A percentile compares a stretch with the other conserved stretches of the same genome.
Evolutionary conservation across 2,888 invertebrate genomes (phyloP).

Genomic region (Dolichopus griseipennis): DNA sequence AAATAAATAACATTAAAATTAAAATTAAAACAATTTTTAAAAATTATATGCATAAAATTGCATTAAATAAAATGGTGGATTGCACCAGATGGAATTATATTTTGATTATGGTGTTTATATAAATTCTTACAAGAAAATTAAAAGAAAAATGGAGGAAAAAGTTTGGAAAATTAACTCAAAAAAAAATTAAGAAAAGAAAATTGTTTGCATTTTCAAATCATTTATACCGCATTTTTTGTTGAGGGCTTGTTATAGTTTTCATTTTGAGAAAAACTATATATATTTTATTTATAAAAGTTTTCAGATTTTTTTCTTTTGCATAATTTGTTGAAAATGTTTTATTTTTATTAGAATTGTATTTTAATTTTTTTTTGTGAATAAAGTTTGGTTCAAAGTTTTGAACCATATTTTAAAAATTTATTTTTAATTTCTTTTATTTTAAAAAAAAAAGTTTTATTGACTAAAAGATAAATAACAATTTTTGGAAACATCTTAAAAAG

Average conservation of each 20-base stretch:
- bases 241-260: neutral
- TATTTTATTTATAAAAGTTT: too few species aligned
- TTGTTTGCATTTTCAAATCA: neutral
- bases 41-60: neutral
- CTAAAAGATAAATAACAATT: too few species aligned
- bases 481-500: too few species aligned
- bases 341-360: too few species aligned
- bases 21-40: neutral
- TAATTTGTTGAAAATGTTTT: too few species aligned
- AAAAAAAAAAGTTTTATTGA: too few species aligned
- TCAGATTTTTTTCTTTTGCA: too few species aligned
- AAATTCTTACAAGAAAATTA: neutral
- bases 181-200: neutral
- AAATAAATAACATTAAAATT: neutral
- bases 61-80: neutral
- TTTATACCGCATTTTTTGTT: neutral
- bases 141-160: neutral
- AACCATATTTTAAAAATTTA: too few species aligned
- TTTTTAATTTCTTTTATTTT: too few species aligned
- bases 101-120: neutral
- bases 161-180: neutral
- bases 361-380: too few species aligned
- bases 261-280: too few species aligned
- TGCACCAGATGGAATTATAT: neutral
- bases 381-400: neutral